Evolutionary conservation across 2,888 invertebrate species (phyloP), one percentile per base, ranked within the genome.

Genomic region (Congeria kusceri): DNA sequence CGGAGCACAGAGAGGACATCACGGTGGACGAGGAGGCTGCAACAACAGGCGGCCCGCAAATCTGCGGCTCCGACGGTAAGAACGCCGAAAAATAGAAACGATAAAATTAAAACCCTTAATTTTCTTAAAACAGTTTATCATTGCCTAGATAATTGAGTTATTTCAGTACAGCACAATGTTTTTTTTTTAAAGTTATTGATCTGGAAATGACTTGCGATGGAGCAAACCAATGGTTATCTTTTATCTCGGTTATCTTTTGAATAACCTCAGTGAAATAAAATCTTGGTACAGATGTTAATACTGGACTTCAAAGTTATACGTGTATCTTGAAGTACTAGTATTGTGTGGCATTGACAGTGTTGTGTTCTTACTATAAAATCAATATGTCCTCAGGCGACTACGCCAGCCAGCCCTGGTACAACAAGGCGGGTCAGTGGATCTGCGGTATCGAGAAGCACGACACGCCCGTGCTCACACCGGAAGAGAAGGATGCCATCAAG

Each of bases 381-480:
- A 39, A 11, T 15, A 7, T 62, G n/a, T 32, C 27, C 65, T 80
- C n/a, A 70, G 87, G 75, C 20, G 83, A 86, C 20, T 86, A 86
- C 69, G 87, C 86, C 7, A 81, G 75, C 1, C 69, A 88, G 29
- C 91, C 91, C 3, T 92, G 91, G 83, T 92, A 91, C 82, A 89
- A 89, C 83, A 89, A 86, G 64, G 89, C 88, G 0, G 80, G 84
- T 27, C 87, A 89, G 70, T 93, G 93, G 93, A 90, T 93, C 11
- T 93, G 93, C 83, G 93, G 93, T 13, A 93, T 93, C 28, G 93
- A 93, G 83, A 92, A 92, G 69, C 87, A 90, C 76, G 86, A 81
- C 0, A 62, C 66, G 3, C 77, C 63, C 1, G 69, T 83, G 25
- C 57, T 91, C 65, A 88, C 91, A 9, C 87, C 86, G 2, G 92